Base-by-base conservation (phyloP, 2,797 vertebrate species). In the Hyperoplus immaculatus region DNA sequence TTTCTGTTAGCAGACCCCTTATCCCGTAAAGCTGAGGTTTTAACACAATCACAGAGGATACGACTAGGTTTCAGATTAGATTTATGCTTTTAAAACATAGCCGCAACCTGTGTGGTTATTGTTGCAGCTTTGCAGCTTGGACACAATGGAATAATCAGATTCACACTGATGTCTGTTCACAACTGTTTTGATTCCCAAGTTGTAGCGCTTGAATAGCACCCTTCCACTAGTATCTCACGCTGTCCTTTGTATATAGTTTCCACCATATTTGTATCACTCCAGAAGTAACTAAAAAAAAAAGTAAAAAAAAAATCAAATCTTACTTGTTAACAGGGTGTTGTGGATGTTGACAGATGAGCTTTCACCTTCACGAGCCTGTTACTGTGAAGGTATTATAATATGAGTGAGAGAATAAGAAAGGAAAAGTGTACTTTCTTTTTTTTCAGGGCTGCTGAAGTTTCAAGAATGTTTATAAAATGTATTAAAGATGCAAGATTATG, bases 401-500 rank as follows among this genome's bases (percentile, higher is more conserved):
- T 67, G 70, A 79, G 57, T 60, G 70, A 85, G 84, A 70, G 78
- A 54, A 41, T 57, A 71, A 75, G 72, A 70, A 86, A 82, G 80
- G 69, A 85, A 82, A 86, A 87, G 74, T 85, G 74, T 89, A 83
- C 88, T 87, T 86, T 90, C 88, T 84, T 67, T 85, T 78, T 84
- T 87, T 88, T 88, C 76, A 78, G 87, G 93, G 92, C 92, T 94
- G 83, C 89, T 91, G 88, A 94, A 91, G 88, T 93, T 82, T 91
- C 77, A 94, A 94, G 93, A 95, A 95, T 94, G 94, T 94, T 95
- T 94, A 91, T 85, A 81, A 93, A 92, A 93, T 93, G 89, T 93
- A 88, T 92, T 87, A 82, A 89, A 89, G 78, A 92, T 88, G 87
- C 82, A 88, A 93, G 87, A 83, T 77, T 86, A 82, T 88, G 88